Evolutionary conservation across 2,113 vertebrate genomes (phyloP).

Genomic region (Raphicerus campestris): DNA sequence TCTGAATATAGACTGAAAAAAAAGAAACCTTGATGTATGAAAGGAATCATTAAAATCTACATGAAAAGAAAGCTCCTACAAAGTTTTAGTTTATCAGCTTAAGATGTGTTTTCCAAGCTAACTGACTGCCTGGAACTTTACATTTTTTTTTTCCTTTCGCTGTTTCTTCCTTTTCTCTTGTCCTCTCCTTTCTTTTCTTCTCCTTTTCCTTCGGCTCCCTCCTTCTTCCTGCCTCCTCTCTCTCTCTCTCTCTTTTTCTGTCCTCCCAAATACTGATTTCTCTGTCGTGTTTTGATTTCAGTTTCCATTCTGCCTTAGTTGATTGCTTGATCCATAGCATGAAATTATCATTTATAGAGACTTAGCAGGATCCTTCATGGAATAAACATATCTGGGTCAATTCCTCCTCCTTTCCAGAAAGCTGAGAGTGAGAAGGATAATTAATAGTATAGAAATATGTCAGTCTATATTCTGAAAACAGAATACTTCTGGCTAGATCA

Average conservation of each 20-base stretch:
- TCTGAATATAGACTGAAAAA: not conserved
- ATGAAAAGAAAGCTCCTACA: not conserved
- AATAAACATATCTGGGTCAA: not conserved
- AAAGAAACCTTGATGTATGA: not conserved
- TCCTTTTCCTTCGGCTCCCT: rapidly evolving
- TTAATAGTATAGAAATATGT: not conserved
- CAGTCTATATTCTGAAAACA: not conserved
- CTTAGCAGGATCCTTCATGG: not conserved
- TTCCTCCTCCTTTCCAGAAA: not conserved
- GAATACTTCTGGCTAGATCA: not conserved
- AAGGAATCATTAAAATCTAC: not conserved
- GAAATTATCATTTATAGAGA: not conserved
- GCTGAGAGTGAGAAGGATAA: not conserved
- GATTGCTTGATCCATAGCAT: not conserved
- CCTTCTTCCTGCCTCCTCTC: rapidly evolving
- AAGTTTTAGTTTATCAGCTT: not conserved
- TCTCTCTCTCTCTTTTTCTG: rapidly evolving
- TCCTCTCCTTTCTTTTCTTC: rapidly evolving
- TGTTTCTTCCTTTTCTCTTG: not conserved
- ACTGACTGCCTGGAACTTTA: not conserved
- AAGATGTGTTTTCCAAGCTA: not conserved
- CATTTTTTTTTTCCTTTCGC: not conserved
- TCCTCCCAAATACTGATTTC: not conserved
- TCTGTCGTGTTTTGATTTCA: not conserved
- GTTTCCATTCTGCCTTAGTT: not conserved